Base-by-base conservation (phyloP, 2,888 invertebrate species). In the Myopa testacea region DNA sequence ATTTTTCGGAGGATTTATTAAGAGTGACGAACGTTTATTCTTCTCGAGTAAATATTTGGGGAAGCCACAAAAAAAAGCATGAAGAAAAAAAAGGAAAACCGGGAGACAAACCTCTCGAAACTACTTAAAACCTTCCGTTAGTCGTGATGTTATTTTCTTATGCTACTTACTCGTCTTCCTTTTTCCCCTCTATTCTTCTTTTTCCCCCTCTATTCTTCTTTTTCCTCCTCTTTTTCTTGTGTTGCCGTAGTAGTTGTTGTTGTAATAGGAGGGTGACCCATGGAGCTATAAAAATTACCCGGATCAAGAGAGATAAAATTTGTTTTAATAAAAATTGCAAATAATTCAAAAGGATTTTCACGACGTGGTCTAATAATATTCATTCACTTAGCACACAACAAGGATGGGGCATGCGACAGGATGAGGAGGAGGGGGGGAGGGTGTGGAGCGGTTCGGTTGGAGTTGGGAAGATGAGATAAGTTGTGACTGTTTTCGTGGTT, bases 21-120 rank as follows among this genome's bases (percentile, higher is more conserved):
- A 78, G 74, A 78, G 78, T 78, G 74, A 74, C 74, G 26, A 78
- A 73, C 78, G 74, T 78, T 78, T 78, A 78, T 74, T 69, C 69
- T 72, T 16, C 70, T 52, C 65, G 55, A 55, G 34, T 63, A 63
- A 63, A 75, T 75, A 75, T 74, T 74, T 68, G 68, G 63, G 38
- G 14, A 45, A 16, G 40, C 45, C 55, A 38, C 38, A 38, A 52
- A 40, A 75, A 52, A 34, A 52, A 63, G 19, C 26, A 26, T 26
- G 2, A 26, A 26, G 26, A 26, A 26, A 26, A 26, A 26, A 16
- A 62, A 62, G 1, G 12, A 63, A 26, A 67, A 37, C 10, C 38
- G 7, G 12, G 40, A 12, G 38, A 12, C 40, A 67, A 75, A 67
- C 40, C 40, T 60, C 60, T 62, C 6, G 19, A 72, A 67, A 55